A percentile compares a stretch with the other conserved stretches of the same genome.
Conservation (phyloP, 2,888 invertebrate genomes). For the Andrena minutula region DNA sequence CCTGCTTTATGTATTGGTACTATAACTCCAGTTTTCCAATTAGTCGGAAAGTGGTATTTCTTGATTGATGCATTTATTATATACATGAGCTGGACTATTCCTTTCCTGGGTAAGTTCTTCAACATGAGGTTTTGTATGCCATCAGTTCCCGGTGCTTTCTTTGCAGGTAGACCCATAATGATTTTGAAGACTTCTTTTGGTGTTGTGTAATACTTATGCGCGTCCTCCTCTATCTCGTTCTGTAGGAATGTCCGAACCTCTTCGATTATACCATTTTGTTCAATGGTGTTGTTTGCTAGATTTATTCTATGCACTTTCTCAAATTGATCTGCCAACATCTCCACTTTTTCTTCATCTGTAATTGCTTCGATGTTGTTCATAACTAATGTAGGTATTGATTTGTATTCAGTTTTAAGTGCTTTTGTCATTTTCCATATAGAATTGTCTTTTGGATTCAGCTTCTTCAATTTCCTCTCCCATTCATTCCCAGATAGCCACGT, state of each 20-base stretch:
- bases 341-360: background rate
- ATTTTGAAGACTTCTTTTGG: background rate
- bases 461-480: background rate
- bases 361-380: background rate
- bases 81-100: conserved; percentile 26
- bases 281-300: background rate
- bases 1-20: conserved; percentile 47
- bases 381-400: background rate
- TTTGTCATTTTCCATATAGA: background rate
- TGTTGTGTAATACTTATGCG: background rate
- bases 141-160: conserved; percentile 60
- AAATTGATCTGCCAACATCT: background rate
- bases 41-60: conserved; percentile 18
- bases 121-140: conserved; percentile 54
- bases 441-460: background rate
- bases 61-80: conserved; percentile 46
- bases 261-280: background rate
- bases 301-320: background rate
- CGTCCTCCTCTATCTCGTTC: background rate
- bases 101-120: conserved; percentile 44
- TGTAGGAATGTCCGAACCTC: background rate
- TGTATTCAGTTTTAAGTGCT: background rate
- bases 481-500: too few relatives aligned
- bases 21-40: conserved; percentile 37
- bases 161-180: background rate